Base-by-base conservation (phyloP, 2,113 vertebrate species). In the Callionymus lyra region DNA sequence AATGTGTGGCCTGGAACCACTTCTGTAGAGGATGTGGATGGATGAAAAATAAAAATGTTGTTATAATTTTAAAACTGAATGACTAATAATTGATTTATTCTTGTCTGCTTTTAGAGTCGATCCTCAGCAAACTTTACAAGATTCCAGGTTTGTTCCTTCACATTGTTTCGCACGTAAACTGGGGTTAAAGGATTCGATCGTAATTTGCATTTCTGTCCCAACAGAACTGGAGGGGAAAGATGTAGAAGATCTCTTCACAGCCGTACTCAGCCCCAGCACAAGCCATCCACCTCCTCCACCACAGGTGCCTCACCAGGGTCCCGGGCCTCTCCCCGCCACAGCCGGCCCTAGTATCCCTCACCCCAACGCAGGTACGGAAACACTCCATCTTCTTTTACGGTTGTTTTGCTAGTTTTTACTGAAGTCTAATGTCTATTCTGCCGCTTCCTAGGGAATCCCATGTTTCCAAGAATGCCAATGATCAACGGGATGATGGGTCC, bases 121-220 rank as follows among this genome's bases (percentile, higher is more conserved):
- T 97, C 80, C 90, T 97, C 81, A 90, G 90, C 64, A 96, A 95
- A 82, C 79, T 98, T 36, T 94, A 92, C 83, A 98, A 98, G 86
- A 98, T 98, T 68, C 94, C 94, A 92, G 94, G 94, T 98, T 87
- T 0, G 76, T 10, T 9, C 35, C 0, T 3, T 1, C 15, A 16
- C 10, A 53, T n/a, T 12, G 1, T 16, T 6, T 11, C 1, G 47
- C n/a, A n/a, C n/a, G n/a, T n/a, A n/a, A n/a, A n/a, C n/a, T n/a
- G n/a, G n/a, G n/a, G n/a, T n/a, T n/a, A n/a, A n/a, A n/a, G n/a
- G n/a, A n/a, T n/a, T n/a, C n/a, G n/a, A n/a, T 21, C 1, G 12
- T 6, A 41, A 9, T 36, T 2, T 8, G 6, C 12, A 35, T n/a
- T 39, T 27, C 6, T 59, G 1, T 63, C 59, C n/a, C n/a, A n/a